Evolutionary conservation across 2,113 vertebrate species (phyloP).

Genomic region (Cichladusa arquata): DNA sequence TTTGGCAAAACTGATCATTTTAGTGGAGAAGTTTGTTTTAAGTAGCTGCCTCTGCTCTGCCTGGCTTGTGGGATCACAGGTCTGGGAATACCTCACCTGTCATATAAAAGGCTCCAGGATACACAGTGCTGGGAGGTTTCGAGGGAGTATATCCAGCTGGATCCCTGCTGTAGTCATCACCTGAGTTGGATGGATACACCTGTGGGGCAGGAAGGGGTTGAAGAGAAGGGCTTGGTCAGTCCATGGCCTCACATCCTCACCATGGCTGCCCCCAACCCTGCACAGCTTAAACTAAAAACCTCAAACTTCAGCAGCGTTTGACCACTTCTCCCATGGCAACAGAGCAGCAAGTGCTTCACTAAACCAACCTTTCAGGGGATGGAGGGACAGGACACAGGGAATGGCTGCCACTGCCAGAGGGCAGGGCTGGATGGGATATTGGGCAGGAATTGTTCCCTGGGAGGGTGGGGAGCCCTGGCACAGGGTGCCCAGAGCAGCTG

Average conservation of each 20-base stretch:
- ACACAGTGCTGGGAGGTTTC: slow-evolving; percentile 84
- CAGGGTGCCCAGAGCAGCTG: background rate
- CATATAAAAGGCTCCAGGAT: slow-evolving; percentile 93
- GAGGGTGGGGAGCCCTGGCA: background rate
- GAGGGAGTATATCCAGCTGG: slow-evolving; percentile 82
- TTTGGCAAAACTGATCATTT: background rate
- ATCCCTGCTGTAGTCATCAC: slow-evolving; percentile 92
- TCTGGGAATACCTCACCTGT: slow-evolving; percentile 76
- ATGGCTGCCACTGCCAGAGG: background rate
- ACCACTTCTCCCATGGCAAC: background rate
- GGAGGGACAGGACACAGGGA: background rate
- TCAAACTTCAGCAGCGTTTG: background rate
- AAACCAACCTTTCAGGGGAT: background rate
- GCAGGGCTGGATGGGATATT: rapidly evolving
- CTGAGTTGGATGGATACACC: slow-evolving; percentile 95
- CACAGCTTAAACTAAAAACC: background rate
- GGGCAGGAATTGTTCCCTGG: too few relatives aligned
- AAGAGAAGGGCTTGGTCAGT: background rate
- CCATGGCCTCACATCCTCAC: background rate
- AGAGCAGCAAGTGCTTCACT: background rate
- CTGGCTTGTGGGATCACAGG: rapidly evolving
- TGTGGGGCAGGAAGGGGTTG: slow-evolving; percentile 18
- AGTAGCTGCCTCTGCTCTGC: background rate
- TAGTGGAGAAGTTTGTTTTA: background rate
- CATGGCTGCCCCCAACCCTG: rapidly evolving